These are phyloP conservation scores for Hepsetus odoe DNA, from an alignment of 2,113 vertebrate species.

Conservation along the genomic window DNA sequence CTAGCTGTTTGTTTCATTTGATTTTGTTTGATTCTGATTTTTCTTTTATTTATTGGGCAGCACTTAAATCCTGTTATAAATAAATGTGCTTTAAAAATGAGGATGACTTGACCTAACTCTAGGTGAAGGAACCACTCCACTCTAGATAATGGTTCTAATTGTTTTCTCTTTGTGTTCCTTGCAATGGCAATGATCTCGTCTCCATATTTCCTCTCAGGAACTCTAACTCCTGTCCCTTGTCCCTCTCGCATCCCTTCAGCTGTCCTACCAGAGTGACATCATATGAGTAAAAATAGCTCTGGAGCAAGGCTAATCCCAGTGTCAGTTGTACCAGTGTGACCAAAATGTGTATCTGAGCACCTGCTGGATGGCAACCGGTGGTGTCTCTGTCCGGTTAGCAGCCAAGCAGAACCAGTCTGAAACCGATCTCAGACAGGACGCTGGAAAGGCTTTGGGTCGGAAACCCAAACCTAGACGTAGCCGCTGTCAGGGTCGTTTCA, in stretches of 20 bases:
- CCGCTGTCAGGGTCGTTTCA: not conserved
- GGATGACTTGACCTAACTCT: too few relatives aligned
- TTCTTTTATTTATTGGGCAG: too few relatives aligned
- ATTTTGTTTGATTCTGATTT: too few relatives aligned
- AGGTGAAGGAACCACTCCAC: too few relatives aligned
- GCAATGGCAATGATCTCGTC: not conserved
- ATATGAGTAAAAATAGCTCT: slow-evolving; percentile 62
- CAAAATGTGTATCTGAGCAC: slow-evolving; percentile 53
- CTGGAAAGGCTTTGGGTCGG: not conserved
- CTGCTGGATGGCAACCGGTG: slow-evolving; percentile 56
- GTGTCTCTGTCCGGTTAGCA: slow-evolving; percentile 48
- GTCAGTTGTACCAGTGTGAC: slow-evolving; percentile 58
- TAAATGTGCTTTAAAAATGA: too few relatives aligned
- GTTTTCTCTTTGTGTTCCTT: not conserved
- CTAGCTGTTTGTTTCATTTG: too few relatives aligned
- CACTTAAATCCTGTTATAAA: too few relatives aligned
- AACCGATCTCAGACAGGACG: not conserved
- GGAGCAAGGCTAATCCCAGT: slow-evolving; percentile 41
- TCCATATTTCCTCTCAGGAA: slow-evolving; percentile 18
- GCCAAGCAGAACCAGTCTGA: slow-evolving; percentile 23
- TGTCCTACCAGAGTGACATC: slow-evolving; percentile 49
- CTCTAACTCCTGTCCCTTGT: slow-evolving; percentile 52
- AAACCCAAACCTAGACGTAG: not conserved
- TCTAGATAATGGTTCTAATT: not conserved
- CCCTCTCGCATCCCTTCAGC: slow-evolving; percentile 61